These are phyloP conservation scores for Apodemia zela DNA, from an alignment of 2,888 invertebrate genomes.

Conservation along the genomic window DNA sequence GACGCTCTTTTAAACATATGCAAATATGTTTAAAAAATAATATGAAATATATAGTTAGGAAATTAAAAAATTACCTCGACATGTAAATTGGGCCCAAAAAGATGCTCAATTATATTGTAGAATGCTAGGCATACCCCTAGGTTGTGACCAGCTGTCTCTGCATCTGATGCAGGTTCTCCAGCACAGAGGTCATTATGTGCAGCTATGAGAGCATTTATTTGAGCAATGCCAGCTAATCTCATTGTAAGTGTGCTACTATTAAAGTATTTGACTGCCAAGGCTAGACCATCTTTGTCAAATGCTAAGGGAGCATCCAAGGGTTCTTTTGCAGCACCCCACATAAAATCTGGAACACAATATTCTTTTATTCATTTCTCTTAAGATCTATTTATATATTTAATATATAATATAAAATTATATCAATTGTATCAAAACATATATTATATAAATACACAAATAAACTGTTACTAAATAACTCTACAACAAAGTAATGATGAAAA, in stretches of 20 bases:
- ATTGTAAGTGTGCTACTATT: constrained; percentile 96
- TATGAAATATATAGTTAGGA: no score
- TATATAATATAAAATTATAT: background rate
- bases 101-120: constrained; percentile 94
- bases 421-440: no score
- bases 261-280: constrained; percentile 97
- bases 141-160: constrained; percentile 90
- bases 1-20: no score
- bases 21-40: no score
- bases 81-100: constrained; percentile 98
- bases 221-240: constrained; percentile 95
- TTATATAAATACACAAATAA: no score
- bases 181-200: constrained; percentile 95
- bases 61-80: constrained; percentile 85
- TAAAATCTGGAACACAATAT: constrained; percentile 83
- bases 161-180: constrained; percentile 91
- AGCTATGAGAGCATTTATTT: constrained; percentile 96
- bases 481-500: no score
- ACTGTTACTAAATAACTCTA: no score
- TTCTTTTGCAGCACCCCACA: constrained; percentile 97
- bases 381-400: no score
- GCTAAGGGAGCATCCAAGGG: constrained; percentile 91
- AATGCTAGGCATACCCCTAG: constrained; percentile 93
- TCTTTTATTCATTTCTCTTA: background rate
- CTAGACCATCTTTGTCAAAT: constrained; percentile 94